Evolutionary conservation across 2,113 vertebrate genomes (phyloP).

Genomic region (Rissa tridactyla): DNA sequence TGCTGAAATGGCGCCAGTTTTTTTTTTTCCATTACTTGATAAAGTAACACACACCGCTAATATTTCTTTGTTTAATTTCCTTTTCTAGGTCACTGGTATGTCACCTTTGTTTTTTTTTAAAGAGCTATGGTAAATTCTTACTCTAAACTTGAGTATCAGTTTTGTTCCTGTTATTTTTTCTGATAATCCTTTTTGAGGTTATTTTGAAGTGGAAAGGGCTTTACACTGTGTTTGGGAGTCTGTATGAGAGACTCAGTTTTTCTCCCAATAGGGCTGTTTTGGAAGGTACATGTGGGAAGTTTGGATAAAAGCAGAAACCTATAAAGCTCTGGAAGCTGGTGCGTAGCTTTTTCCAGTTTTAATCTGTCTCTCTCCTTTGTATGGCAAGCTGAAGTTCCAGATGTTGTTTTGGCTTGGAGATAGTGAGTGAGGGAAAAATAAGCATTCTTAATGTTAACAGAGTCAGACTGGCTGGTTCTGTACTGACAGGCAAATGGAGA

Average conservation of each 20-base stretch:
- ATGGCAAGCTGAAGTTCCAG: slow-evolving; percentile 69
- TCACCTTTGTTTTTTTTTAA: background rate
- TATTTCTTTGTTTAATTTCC: slow-evolving; percentile 39
- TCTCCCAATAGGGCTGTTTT: background rate
- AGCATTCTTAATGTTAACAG: slow-evolving; percentile 70
- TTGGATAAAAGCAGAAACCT: background rate
- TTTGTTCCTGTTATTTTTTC: slow-evolving; percentile 42
- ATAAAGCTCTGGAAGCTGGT: slow-evolving; percentile 13
- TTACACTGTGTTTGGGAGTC: background rate
- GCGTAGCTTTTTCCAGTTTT: slow-evolving; percentile 30
- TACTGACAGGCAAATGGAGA: slow-evolving; percentile 71
- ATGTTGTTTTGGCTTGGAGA: slow-evolving; percentile 79
- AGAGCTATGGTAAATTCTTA: background rate
- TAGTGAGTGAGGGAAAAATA: slow-evolving; percentile 47
- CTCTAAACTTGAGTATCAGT: background rate
- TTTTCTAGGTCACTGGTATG: background rate
- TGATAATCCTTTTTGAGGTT: background rate
- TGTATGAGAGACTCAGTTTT: background rate
- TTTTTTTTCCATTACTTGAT: slow-evolving; percentile 62
- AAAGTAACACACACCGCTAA: slow-evolving; percentile 8
- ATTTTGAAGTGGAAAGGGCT: background rate
- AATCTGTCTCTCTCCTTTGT: slow-evolving; percentile 51
- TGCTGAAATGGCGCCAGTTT: slow-evolving; percentile 72
- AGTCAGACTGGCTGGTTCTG: slow-evolving; percentile 75
- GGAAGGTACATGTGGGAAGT: background rate